Conservation (phyloP, 2,113 vertebrate species). For the Neodon shergylaensis region DNA sequence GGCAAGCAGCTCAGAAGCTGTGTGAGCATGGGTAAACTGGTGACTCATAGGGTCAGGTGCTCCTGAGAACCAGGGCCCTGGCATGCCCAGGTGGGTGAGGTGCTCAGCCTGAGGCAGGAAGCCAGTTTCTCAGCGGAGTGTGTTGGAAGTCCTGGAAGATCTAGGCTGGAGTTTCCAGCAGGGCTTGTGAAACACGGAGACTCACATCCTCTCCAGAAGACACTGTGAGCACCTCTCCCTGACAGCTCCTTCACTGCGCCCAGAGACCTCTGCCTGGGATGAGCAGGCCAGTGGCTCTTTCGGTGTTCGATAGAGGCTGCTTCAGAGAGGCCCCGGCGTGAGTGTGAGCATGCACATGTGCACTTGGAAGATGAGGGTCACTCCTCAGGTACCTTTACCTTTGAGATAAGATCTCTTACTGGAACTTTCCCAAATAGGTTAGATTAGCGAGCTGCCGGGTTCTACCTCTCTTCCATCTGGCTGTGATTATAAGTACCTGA, state of each 20-base stretch:
- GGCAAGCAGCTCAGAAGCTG: not conserved
- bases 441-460: not conserved
- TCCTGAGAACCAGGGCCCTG: not conserved
- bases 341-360: not conserved
- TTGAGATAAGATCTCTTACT: not conserved
- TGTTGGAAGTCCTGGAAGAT: not conserved
- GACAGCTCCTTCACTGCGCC: not conserved
- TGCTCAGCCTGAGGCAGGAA: not conserved
- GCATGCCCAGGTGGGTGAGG: not conserved
- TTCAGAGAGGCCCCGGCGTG: not conserved
- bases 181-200: not conserved
- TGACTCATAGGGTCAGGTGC: constrained; percentile 25
- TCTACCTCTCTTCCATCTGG: not conserved
- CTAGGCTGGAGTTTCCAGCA: not conserved
- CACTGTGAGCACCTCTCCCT: not conserved
- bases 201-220: not conserved
- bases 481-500: not conserved
- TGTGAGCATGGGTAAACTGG: not conserved
- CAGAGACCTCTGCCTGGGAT: not conserved
- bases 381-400: too few species aligned
- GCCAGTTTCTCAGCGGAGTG: not conserved
- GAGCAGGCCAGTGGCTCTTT: not conserved
- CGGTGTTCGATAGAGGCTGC: not conserved
- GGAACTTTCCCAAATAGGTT: not conserved
- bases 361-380: too few species aligned